Evolutionary conservation across 2,888 invertebrate species (phyloP).

Genomic region (Athalia cordata): DNA sequence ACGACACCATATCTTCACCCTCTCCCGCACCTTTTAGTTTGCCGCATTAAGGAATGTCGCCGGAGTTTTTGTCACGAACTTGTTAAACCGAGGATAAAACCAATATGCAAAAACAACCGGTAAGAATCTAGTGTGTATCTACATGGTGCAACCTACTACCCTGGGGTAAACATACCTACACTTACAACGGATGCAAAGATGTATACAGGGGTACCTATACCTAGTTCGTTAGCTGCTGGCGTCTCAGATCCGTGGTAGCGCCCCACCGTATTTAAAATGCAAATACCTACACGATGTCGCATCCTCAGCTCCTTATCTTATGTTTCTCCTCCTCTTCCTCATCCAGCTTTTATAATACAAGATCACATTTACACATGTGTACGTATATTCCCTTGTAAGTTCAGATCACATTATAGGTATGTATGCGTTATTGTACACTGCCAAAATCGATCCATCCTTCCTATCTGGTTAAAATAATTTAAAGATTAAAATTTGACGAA

Average conservation of each 20-base stretch:
- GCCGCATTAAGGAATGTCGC: not conserved
- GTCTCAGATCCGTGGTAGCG: conserved; percentile 21
- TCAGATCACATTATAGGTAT: no score
- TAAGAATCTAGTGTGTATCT: not conserved
- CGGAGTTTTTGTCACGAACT: not conserved
- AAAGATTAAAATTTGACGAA: no score
- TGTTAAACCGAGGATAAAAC: not conserved
- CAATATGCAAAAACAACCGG: not conserved
- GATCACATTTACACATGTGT: no score
- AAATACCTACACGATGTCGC: conserved; percentile 57
- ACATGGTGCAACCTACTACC: not conserved
- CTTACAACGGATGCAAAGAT: no score
- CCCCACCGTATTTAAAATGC: conserved; percentile 61
- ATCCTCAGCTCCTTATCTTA: conserved; percentile 44
- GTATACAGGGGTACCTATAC: not conserved
- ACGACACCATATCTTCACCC: not conserved
- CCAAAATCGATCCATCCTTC: no score
- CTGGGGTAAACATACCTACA: not conserved
- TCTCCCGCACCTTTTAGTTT: not conserved
- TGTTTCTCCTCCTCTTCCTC: conserved; percentile 49
- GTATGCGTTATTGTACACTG: no score
- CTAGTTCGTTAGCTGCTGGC: not conserved
- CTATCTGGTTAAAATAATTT: no score
- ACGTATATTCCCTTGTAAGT: no score
- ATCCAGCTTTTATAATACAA: not conserved